Evolutionary conservation across 2,797 vertebrate species (phyloP), one percentile per base, ranked within the genome.

Genomic region (Sebastes nivosus): DNA sequence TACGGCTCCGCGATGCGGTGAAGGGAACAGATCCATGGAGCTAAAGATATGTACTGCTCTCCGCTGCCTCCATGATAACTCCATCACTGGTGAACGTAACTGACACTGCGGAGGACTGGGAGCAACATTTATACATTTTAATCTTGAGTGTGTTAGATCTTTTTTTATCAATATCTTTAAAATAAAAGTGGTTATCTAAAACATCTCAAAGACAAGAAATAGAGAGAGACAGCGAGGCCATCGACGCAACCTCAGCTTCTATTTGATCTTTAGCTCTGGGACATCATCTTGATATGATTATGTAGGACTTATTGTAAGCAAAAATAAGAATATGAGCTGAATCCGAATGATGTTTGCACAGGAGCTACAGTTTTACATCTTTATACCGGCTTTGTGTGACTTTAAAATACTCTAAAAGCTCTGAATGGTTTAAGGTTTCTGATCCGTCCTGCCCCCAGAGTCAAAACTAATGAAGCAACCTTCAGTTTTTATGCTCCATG

Each of bases 1-100:
- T 10, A 10, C 29, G 9, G 68, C 81, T 84, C 54, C 14, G 3
- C 4, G 75, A 63, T 75, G 79, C 59, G 59, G 83, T 50, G 88
- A 82, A 34, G 59, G 84, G 84, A 87, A 67, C 77, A 46, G 70
- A 85, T 72, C 46, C 42, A 32, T n/a, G 67, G 55, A 36, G 58
- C 60, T 16, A 38, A 14, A 80, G 70, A 72, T 65, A 69, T 30
- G 7, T 0, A n/a, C 50, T 38, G 55, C 16, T 42, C 65, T 52
- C 16, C 30, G 8, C 78, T 7, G 64, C 68, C 20, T 16, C 86
- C 71, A n/a, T 58, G 75, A 72, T 57, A 80, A 72, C 84, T 58
- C 82, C 78, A 67, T 89, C 83, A 25, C 54, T 8, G 38, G 7
- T 76, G 69, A 88, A 20, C 34, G 68, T 69, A 80, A 85, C 64